Conservation (phyloP, 2,888 invertebrate genomes). For the Bhutanitis thaidina region DNA sequence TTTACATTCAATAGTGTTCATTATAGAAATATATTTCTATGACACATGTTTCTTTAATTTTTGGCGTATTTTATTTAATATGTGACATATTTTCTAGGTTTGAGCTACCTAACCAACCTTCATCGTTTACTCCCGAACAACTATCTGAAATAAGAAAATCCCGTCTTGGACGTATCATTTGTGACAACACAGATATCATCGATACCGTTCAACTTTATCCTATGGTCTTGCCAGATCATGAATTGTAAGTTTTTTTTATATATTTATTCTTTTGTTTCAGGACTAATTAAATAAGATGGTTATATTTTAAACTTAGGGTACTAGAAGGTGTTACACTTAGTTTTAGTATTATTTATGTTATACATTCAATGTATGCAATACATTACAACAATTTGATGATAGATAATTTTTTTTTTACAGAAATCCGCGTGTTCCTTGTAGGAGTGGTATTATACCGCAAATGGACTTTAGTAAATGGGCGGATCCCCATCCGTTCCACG, state of each 20-base stretch:
- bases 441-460: conserved; percentile 91
- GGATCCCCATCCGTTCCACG: conserved; percentile 79
- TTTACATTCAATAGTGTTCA: neutral
- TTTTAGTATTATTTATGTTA: too few relatives aligned
- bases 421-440: conserved; percentile 95
- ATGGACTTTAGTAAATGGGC: conserved; percentile 96
- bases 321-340: too few relatives aligned
- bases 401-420: conserved; percentile 70
- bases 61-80: neutral
- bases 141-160: conserved; percentile 90
- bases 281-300: too few relatives aligned
- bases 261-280: too few relatives aligned
- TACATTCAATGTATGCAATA: too few relatives aligned
- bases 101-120: conserved; percentile 94
- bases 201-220: conserved; percentile 95
- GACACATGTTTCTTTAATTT: too few relatives aligned
- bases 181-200: conserved; percentile 95
- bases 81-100: conserved; percentile 75
- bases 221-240: conserved; percentile 95
- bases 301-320: too few relatives aligned
- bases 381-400: too few relatives aligned
- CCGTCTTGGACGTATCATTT: conserved; percentile 89
- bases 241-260: conserved; percentile 90
- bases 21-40: neutral
- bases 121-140: conserved; percentile 93